Evolutionary conservation across 2,888 invertebrate species (phyloP), one percentile per base, ranked within the genome.

Genomic region (Apodemia duryi): DNA sequence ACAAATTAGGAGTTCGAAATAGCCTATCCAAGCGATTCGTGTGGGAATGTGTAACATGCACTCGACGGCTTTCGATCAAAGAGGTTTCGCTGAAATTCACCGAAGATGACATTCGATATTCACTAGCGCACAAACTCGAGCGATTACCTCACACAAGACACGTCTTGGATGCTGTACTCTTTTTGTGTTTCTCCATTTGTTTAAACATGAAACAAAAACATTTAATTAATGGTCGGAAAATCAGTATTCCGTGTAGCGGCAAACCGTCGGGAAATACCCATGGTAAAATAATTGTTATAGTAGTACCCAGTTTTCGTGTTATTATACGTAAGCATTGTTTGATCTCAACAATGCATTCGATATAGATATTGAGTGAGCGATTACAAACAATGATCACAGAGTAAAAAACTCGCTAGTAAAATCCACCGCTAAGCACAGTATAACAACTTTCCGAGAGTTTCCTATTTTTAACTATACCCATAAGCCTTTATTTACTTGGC

Each of bases 11-110:
- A 72, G 70, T 72, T 69, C 68, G 69, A 66, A 73, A 69, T 74
- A 76, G 74, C 75, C 72, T 74, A 75, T 73, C 73, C 72, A 78
- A 60, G 77, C 77, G 69, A 69, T 70, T 82, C 91, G 91, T 91
- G 91, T 86, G 85, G 79, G 88, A 88, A 91, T 91, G 87, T 81
- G 77, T 81, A 89, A 90, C 90, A 88, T 73, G 76, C 71, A 73
- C 68, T 79, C 79, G 88, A 76, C 90, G 90, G 90, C 83, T 70
- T 74, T 71, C 74, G 74, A 75, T 88, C 88, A 90, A 91, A 88
- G 77, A 76, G 78, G 78, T 79, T 88, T 87, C 88, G 81, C 81
- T 85, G 90, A 87, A 90, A 77, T 75, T 72, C 72, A 74, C 73
- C 71, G 70, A 65, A 63, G 64, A 65, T 29, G 63, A 63, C 57